Base-by-base conservation (phyloP, 2,888 invertebrate species). In the Busseola fusca region DNA sequence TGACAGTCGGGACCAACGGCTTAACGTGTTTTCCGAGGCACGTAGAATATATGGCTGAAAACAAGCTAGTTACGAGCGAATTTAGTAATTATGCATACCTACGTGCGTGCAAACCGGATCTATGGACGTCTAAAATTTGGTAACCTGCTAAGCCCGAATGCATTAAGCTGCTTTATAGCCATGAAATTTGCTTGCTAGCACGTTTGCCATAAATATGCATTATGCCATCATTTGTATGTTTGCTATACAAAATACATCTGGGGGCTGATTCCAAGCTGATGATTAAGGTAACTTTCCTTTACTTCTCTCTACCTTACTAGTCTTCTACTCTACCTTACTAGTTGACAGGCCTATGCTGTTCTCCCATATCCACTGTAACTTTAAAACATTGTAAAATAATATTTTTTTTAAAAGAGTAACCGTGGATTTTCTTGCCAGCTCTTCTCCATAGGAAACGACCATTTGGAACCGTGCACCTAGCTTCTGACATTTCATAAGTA, bases 71-170 rank as follows among this genome's bases (percentile, higher is more conserved):
- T 14, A 27, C 16, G n/a, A 18, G 7, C 9, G 16, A 27, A 64
- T 42, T 48, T 73, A 42, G 54, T 54, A 54, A 48, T 25, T 54
- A 64, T 42, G 25, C 21, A 10, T 34, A 25, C 7, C 5, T 27
- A 25, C 3, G 7, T 50, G 7, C 9, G 18, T 60, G 54, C 9
- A 30, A 54, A 34, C 34, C 16, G 14, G 30, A 57, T 62, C 2
- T 37, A 45, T 52, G 30, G 54, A 40, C 10, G 30, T 54, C 21
- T 56, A 50, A 65, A 74, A 42, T 21, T 48, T 30, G n/a, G 12
- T 30, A 34, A 27, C 3, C 25, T 34, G 67, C 14, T 34, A n/a
- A 71, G 12, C 42, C 14, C 1, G 9, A 21, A 45, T 27, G 18
- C 16, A 42, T 60, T n/a, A 18, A 42, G 10, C 34, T 50, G 25